These are phyloP conservation scores for Leptopilina myrica DNA, from an alignment of 2,888 invertebrate genomes.

Conservation along the genomic window DNA sequence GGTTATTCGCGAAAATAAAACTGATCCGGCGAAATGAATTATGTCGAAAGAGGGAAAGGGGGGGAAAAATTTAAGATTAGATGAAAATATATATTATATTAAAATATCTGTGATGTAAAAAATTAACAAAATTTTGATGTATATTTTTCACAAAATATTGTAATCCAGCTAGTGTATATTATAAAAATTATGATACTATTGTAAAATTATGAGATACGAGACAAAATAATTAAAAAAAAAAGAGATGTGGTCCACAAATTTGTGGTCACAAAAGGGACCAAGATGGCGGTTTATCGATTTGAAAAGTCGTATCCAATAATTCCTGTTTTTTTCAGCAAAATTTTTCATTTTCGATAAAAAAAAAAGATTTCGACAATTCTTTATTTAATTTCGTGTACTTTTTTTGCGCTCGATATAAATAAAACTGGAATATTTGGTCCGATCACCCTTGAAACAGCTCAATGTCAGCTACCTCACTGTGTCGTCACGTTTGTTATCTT, in stretches of 20 bases:
- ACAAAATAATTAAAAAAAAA: slow-evolving; percentile 55
- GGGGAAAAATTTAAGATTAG: slow-evolving; percentile 73
- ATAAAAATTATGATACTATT: slow-evolving; percentile 73
- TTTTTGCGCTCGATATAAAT: slow-evolving; percentile 28
- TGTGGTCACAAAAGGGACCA: slow-evolving; percentile 72
- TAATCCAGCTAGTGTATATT: slow-evolving; percentile 76
- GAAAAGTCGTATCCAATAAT: slow-evolving; percentile 69
- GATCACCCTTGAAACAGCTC: slow-evolving; percentile 75
- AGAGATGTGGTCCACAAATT: slow-evolving; percentile 67
- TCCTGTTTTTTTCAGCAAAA: slow-evolving; percentile 63
- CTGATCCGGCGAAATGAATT: slow-evolving; percentile 66
- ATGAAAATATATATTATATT: slow-evolving; percentile 75
- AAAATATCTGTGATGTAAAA: slow-evolving; percentile 77
- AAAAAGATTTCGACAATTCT: slow-evolving; percentile 2
- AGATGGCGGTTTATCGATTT: slow-evolving; percentile 73
- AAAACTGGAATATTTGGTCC: slow-evolving; percentile 69
- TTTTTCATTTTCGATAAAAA: slow-evolving; percentile 39
- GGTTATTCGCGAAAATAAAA: slow-evolving; percentile 62
- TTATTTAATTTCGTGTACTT: too few relatives aligned
- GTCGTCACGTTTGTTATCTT: slow-evolving; percentile 68
- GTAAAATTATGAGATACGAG: slow-evolving; percentile 63
- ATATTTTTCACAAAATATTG: slow-evolving; percentile 77
- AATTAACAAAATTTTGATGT: slow-evolving; percentile 77
- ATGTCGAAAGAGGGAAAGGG: slow-evolving; percentile 61
- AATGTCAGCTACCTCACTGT: slow-evolving; percentile 74